A percentile compares a stretch with the other conserved stretches of the same genome.
Evolutionary conservation across 2,797 vertebrate species (phyloP).

Genomic region (Sebastes iracundus): DNA sequence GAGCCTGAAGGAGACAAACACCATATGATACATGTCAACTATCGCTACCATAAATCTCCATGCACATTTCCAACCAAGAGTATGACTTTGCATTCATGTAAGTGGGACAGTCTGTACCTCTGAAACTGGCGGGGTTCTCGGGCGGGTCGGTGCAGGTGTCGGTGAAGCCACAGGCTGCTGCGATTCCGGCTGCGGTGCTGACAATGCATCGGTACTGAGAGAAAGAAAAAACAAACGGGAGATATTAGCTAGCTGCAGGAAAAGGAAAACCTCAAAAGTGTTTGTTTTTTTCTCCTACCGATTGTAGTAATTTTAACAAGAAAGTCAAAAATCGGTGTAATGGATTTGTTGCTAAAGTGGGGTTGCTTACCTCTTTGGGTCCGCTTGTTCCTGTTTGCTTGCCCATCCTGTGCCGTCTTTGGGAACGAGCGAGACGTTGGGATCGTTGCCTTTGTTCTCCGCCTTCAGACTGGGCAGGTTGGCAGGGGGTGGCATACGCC

Average conservation of each 20-base stretch:
- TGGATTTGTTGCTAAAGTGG: not conserved
- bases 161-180: slow-evolving; percentile 93
- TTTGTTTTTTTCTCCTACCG: not conserved
- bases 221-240: not conserved
- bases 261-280: not conserved
- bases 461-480: slow-evolving; percentile 98
- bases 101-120: slow-evolving; percentile 79
- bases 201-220: slow-evolving; percentile 93
- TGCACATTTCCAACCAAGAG: not conserved
- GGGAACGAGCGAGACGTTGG: slow-evolving; percentile 96
- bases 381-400: slow-evolving; percentile 96
- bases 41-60: not conserved
- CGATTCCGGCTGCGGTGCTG: slow-evolving; percentile 94
- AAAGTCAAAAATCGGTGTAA: not conserved
- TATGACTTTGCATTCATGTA: not conserved
- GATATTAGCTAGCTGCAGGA: not conserved
- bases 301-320: not conserved
- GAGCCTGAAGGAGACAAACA: slow-evolving; percentile 71
- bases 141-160: slow-evolving; percentile 90
- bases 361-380: slow-evolving; percentile 90
- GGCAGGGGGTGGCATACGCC: slow-evolving; percentile 98
- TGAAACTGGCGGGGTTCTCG: slow-evolving; percentile 91
- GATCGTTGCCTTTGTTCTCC: slow-evolving; percentile 99
- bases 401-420: slow-evolving; percentile 99
- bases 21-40: not conserved